Conservation (phyloP, 1,140 invertebrate species). For the Pogonus chalceus region DNA sequence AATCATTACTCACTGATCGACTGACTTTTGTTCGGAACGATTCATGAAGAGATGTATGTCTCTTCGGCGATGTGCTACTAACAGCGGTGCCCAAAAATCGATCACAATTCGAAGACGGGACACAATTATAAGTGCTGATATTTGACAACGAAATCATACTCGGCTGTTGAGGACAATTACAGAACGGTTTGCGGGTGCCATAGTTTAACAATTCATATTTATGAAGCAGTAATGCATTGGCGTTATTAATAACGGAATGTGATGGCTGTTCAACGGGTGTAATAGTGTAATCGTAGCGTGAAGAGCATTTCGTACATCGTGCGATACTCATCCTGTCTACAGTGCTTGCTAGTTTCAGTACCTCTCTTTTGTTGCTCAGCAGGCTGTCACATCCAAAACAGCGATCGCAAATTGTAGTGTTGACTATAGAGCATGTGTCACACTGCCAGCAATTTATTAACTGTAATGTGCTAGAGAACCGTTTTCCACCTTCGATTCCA, state of each 20-base stretch:
- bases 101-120: not conserved
- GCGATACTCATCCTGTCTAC: conserved; percentile 2
- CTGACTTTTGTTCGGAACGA: conserved; percentile 38
- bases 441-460: not conserved
- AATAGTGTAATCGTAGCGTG: conserved; percentile 17
- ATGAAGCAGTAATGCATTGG: conserved; percentile 15
- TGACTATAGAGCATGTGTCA: not conserved
- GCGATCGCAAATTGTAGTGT: not conserved
- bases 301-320: conserved; percentile 27
- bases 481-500: not conserved
- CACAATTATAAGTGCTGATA: conserved; percentile 30
- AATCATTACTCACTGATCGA: conserved; percentile 43
- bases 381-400: not conserved
- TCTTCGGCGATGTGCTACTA: conserved; percentile 24
- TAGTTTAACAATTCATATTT: conserved; percentile 26
- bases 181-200: conserved; percentile 10
- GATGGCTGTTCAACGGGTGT: conserved; percentile 27
- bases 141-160: conserved; percentile 26
- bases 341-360: not conserved
- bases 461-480: not conserved
- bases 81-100: conserved; percentile 5
- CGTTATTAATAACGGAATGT: not conserved
- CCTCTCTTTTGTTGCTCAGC: not conserved
- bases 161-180: conserved; percentile 16
- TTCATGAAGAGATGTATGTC: conserved; percentile 22